A percentile compares a stretch with the other conserved stretches of the same genome.
Conservation (phyloP, 2,113 vertebrate species). For the Phaethon lepturus region DNA sequence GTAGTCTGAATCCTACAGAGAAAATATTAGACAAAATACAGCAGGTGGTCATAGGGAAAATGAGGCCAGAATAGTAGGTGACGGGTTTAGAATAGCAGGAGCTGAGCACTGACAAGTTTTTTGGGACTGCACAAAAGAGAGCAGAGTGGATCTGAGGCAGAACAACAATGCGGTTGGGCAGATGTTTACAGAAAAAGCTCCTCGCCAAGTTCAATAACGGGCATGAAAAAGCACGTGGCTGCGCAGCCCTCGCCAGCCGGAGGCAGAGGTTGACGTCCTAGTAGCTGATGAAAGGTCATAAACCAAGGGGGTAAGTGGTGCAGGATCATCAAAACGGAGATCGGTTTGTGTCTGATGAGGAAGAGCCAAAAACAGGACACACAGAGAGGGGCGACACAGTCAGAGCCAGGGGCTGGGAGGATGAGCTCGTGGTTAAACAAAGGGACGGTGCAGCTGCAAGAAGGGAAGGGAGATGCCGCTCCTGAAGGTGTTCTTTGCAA, state of each 20-base stretch:
- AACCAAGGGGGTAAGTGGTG: neutral
- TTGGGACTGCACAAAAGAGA: neutral
- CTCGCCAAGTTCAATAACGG: accelerated
- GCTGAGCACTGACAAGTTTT: neutral
- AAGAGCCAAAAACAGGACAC: neutral
- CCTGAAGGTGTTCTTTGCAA: neutral
- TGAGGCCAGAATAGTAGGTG: neutral
- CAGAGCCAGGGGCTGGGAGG: neutral
- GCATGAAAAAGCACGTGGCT: accelerated
- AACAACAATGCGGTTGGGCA: accelerated
- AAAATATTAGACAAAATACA: neutral
- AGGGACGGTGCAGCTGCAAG: neutral
- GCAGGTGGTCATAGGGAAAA: neutral
- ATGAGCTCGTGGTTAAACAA: neutral
- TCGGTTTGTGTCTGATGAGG: neutral
- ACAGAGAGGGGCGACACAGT: neutral
- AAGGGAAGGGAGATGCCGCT: neutral
- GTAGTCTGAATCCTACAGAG: neutral
- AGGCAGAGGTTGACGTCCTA: neutral
- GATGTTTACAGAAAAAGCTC: neutral
- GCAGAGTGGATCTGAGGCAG: neutral
- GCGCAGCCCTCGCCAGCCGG: accelerated
- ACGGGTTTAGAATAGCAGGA: neutral
- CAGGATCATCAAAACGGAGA: neutral
- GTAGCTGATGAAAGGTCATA: neutral